Base-by-base conservation (phyloP, 2,888 invertebrate species). In the Lycophotia porphyrea region DNA sequence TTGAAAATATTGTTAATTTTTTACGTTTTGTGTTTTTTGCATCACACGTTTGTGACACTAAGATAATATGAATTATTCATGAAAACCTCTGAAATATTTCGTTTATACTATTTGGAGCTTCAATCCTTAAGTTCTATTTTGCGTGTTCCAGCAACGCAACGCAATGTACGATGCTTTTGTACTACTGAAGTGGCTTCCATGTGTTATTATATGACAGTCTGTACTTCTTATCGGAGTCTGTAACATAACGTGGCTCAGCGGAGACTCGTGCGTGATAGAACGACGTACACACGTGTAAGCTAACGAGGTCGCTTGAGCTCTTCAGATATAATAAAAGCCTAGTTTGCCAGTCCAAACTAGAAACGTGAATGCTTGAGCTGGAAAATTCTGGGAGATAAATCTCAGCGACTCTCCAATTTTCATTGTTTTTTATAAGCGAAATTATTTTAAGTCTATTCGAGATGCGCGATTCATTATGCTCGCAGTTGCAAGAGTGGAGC, bases 391-490 rank as follows among this genome's bases (percentile, higher is more conserved):
- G 47, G 78, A 84, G 75, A 85, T 84, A 87, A 87, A 85, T 87
- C 74, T 86, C 85, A 79, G 85, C 86, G 87, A 82, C 83, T 78
- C 84, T 90, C 72, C 74, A 90, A 86, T 87, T 87, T 82, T 81
- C 81, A 80, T 67, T 71, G 75, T 90, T 89, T 87, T 89, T 90
- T 86, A 87, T 85, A 87, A 90, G 89, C 86, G 88, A 90, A 93
- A 92, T 93, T 90, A 93, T 94, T 93, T 92, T 89, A 91, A 93
- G 92, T 92, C 86, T 90, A 92, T 93, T 93, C 89, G 91, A 92
- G 93, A 94, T 94, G 93, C 90, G 91, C 93, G 91, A 93, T 93
- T 95, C 93, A 94, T 94, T 95, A 94, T 93, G 93, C 91, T 90
- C 91, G 90, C 91, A 91, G 93, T 92, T 91, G 92, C 90, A 89